Evolutionary conservation across 2,888 invertebrate species (phyloP), one percentile per base, ranked within the genome.

Genomic region (Uloborus plumipes): DNA sequence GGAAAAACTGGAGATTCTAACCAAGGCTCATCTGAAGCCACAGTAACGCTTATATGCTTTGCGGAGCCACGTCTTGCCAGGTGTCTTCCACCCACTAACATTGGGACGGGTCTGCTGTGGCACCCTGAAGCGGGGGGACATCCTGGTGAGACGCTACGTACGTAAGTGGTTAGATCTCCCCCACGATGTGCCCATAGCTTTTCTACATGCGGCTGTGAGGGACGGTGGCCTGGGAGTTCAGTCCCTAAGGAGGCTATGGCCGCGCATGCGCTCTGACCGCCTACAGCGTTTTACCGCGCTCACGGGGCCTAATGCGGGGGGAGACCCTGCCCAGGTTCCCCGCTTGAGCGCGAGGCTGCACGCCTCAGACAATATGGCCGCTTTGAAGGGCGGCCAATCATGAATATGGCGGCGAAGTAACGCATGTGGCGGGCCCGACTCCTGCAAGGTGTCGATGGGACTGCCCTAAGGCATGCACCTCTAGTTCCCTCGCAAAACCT

Each of bases 151-250:
- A 3, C 49, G 20, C 0, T 72, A 47, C 13, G n/a, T 72, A 20
- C 1, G 72, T 15, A 49, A 20, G 16, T 26, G 50, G 22, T 26
- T 71, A 1, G 47, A 72, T 20, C 50, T 72, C 2, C 61, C 72
- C 6, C 50, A 61, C 20, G 72, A 72, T 16, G 50, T 26, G 18
- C 22, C 20, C 0, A 62, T 58, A 26, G 72, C 61, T 16, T 72
- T 22, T 11, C 11, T 62, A 0, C 62, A 62, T 39, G 62, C 62
- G n/a, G n/a, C 15, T 4, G 62, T 62, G 11, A 4, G n/a, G 6
- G 62, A 62, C 9, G 61, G 61, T 1, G 62, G 62, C 2, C 16
- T 62, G 13, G 62, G 62, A 1, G 18, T 62, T 14, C 62, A 39
- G n/a, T 31, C 62, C n/a, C 9, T 62, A 0, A 31, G 62, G 16